Conservation (phyloP, 2,113 vertebrate species). For the Protomyctophum bolini region DNA sequence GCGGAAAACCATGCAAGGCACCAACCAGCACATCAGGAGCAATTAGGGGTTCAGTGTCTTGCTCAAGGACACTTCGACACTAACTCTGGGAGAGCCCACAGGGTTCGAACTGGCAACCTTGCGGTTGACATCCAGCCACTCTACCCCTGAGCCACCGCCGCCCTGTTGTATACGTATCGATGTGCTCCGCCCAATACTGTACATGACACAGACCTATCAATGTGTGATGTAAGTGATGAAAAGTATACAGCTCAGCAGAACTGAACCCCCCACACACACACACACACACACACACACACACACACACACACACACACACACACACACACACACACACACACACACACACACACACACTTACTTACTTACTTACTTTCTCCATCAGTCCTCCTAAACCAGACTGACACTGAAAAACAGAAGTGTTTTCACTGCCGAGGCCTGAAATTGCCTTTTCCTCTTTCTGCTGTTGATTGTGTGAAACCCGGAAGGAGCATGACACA, state of each 20-base stretch:
- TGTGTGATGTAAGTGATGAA: slow-evolving; percentile 19
- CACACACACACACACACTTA: background rate
- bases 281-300: slow-evolving; percentile 1
- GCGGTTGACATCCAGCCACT: too few species aligned
- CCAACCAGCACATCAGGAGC: too few species aligned
- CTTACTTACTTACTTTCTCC: slow-evolving; percentile 21
- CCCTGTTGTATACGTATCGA: too few species aligned
- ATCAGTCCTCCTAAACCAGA: slow-evolving; percentile 53
- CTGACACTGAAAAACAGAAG: slow-evolving; percentile 62
- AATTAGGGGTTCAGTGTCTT: too few species aligned
- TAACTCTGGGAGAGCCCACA: too few species aligned
- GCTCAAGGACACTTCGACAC: too few species aligned
- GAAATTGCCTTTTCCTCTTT: slow-evolving; percentile 69
- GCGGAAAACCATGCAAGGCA: too few species aligned
- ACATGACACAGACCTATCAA: background rate
- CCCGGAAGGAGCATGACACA: slow-evolving; percentile 38
- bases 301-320: slow-evolving; percentile 11
- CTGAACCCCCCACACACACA: slow-evolving; percentile 6
- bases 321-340: background rate
- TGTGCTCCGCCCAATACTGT: too few species aligned
- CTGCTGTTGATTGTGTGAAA: slow-evolving; percentile 51
- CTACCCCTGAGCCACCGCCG: too few species aligned
- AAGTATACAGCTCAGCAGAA: slow-evolving; percentile 45
- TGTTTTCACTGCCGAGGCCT: slow-evolving; percentile 59
- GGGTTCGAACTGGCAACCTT: too few species aligned